Conservation (phyloP, 2,888 invertebrate genomes). For the Tanytarsus gracilentus region DNA sequence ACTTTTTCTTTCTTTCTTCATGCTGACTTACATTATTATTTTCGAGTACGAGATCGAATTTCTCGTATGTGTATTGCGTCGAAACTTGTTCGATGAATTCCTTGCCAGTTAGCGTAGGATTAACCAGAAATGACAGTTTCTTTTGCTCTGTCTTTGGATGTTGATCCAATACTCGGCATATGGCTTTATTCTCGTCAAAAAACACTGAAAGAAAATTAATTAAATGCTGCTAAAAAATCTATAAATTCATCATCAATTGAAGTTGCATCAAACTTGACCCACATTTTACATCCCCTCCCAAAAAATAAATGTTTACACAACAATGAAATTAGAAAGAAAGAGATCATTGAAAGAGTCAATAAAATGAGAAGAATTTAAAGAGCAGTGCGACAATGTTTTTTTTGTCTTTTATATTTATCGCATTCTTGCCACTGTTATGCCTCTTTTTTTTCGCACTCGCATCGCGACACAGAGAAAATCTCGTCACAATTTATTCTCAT, state of each 20-base stretch:
- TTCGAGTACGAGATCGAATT: conserved; percentile 17
- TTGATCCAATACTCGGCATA: conserved; percentile 24
- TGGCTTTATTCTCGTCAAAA: conserved; percentile 33
- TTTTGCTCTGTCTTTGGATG: conserved; percentile 17
- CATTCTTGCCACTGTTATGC: too few relatives aligned
- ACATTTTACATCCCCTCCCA: background rate
- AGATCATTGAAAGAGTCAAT: too few relatives aligned
- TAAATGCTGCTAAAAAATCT: background rate
- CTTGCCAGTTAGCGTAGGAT: conserved; percentile 9
- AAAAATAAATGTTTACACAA: too few relatives aligned
- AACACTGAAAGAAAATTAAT: conserved; percentile 34
- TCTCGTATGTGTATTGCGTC: conserved; percentile 22
- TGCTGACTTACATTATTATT: conserved; percentile 14
- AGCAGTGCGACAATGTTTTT: too few relatives aligned
- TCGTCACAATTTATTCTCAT: too few relatives aligned
- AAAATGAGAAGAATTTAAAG: too few relatives aligned
- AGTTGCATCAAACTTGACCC: background rate
- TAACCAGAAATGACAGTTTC: conserved; percentile 11
- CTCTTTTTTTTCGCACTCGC: too few relatives aligned
- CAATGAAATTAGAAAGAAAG: too few relatives aligned
- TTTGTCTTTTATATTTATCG: too few relatives aligned
- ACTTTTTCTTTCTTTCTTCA: background rate
- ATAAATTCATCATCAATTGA: too few relatives aligned
- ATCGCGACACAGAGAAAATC: too few relatives aligned
- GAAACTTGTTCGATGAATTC: conserved; percentile 19